Base-by-base conservation (phyloP, 1,140 invertebrate species). In the Idris sp. region DNA sequence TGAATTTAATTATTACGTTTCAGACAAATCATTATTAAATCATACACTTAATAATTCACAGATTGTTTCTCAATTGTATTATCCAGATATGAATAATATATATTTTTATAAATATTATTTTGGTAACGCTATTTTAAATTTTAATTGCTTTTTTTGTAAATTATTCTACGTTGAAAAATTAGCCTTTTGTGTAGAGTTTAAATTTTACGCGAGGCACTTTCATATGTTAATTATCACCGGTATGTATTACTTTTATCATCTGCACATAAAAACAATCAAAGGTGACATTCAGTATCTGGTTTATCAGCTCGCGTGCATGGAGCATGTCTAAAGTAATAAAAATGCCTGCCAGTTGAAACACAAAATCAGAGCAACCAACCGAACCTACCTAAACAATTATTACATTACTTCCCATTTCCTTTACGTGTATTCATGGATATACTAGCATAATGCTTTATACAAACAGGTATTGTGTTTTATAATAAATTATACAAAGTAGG, bases 331-430 rank as follows among this genome's bases (percentile, higher is more conserved):
- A 10, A 31, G 26, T 26, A 30, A 31, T 19, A 13, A 56, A 30
- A 41, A 28, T 18, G 36, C 11, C 26, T 33, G 5, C n/a, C 26
- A 28, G 43, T 56, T 56, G 18, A 14, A 2, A 31, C 16, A 58
- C 53, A 35, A 58, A 59, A 59, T 46, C 54, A 2, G 38, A 36
- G 18, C 22, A 36, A 18, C 22, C 41, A 33, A 15, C 30, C 18
- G 33, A 61, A 61, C 56, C 56, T 48, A 30, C 43, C 43, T 26
- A 40, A 61, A 61, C 56, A 61, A 48, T 61, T 35, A 46, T 44
- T 58, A 46, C 19, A 30, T 46, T 46, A 33, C 41, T n/a, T 31
- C 54, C 8, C 13, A 4, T 11, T 9, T 25, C 26, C 25, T 8
- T 54, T 54, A 26, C 35, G 41, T 44, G 2, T 30, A 2, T 44